These are phyloP conservation scores for Gnatocerus cornutus DNA, from an alignment of 2,888 invertebrate species.

Conservation along the genomic window DNA sequence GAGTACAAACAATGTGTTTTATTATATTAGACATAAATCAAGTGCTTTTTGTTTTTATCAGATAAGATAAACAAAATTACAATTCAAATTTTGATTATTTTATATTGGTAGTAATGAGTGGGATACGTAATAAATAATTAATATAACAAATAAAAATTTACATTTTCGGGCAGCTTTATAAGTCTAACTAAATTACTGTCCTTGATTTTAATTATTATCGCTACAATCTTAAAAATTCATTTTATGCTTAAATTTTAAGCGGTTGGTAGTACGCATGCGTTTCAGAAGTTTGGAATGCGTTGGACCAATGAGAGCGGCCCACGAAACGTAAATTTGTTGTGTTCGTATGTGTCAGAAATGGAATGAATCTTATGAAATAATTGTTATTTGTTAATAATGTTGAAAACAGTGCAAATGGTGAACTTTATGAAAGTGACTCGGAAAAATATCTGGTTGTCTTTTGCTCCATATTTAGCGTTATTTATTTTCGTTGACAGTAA, in stretches of 20 bases:
- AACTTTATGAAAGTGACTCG: constrained; percentile 74
- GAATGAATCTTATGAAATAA: constrained; percentile 38
- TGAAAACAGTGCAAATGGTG: constrained; percentile 69
- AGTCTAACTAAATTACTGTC: too few relatives aligned
- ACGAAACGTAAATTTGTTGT: constrained; percentile 66
- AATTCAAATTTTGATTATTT: too few relatives aligned
- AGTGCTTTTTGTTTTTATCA: too few relatives aligned
- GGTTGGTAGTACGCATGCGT: constrained; percentile 12
- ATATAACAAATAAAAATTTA: too few relatives aligned
- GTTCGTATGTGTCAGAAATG: constrained; percentile 55
- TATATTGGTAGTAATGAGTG: too few relatives aligned
- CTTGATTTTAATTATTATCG: too few relatives aligned
- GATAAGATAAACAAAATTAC: too few relatives aligned
- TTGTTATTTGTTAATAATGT: constrained; percentile 53
- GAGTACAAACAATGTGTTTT: too few relatives aligned
- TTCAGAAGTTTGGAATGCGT: constrained; percentile 19
- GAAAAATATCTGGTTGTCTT: constrained; percentile 74
- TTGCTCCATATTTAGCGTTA: constrained; percentile 79
- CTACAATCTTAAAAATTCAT: too few relatives aligned
- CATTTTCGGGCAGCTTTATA: too few relatives aligned
- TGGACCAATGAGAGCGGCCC: constrained; percentile 73
- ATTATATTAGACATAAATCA: too few relatives aligned
- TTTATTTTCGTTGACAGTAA: constrained; percentile 82
- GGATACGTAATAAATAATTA: too few relatives aligned
- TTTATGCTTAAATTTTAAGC: not conserved